Evolutionary conservation across 35 echinoderm and acorn worm genomes (phyloP), one percentile per base, ranked within the genome.

Genomic region (Acanthaster planci): DNA sequence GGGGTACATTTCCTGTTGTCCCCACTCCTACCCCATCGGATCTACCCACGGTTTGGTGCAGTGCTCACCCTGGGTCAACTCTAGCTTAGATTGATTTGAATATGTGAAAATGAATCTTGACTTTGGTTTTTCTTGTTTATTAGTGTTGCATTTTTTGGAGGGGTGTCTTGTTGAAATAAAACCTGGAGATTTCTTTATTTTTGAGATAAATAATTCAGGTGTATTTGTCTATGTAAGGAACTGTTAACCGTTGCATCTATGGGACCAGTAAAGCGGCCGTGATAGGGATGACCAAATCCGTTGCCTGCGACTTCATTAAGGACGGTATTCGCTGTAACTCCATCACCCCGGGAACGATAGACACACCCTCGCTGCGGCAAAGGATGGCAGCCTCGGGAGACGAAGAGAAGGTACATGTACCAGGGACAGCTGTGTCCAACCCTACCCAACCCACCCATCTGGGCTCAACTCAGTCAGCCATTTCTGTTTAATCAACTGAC

Each of bases 341-440:
- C 77, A 89, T 99, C 58, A 91, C 87, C 60, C 96, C 96, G 19
- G 96, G 88, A 51, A 99, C 96, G 7, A 78, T 99, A 21, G 92
- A 99, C 38, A 90, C 96, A 35, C 96, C 96, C 47, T 99, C 96
- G 5, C 55, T 99, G 26, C 79, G 82, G 38, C 87, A 94, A 19
- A 88, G 92, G 37, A 99, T 99, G 76, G 77, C 42, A 21, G 81
- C 52, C 1, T 38, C 35, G 44, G 86, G 87, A 2, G 84, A 90
- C 59, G 16, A 58, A 39, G 91, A 93, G 34, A 30, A 89, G 86
- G 94, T 91, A n/a, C n/a, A n/a, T n/a, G n/a, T n/a, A 77, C 39
- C 42, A 4, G 12, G 12, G 4, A 4, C 42, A 47, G 12, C 42
- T 12, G 42, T 6, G 42, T 12, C 42, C 12, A 12, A 47, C 42